Evolutionary conservation across 2,797 vertebrate genomes (phyloP).

Genomic region (Helostoma temminkii): DNA sequence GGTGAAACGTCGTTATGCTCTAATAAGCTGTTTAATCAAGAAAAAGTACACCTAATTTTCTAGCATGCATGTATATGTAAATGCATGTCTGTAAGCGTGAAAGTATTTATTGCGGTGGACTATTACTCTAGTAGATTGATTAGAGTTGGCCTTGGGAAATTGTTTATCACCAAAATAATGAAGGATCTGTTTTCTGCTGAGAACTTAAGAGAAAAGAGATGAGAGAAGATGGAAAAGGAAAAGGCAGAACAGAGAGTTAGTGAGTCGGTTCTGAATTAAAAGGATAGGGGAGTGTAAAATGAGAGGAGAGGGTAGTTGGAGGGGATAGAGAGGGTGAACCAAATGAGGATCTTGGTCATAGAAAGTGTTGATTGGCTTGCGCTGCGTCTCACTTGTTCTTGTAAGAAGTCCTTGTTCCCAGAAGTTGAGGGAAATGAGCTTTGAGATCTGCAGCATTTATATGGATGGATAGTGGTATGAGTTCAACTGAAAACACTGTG

Average conservation of each 20-base stretch:
- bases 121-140: constrained; percentile 37
- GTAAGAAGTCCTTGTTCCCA: constrained; percentile 7
- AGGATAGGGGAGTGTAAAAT: constrained; percentile 1
- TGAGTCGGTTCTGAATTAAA: constrained; percentile 33
- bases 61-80: neutral
- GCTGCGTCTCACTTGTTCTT: constrained; percentile 25
- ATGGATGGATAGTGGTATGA: constrained; percentile 10
- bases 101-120: neutral
- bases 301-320: neutral
- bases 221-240: constrained; percentile 10
- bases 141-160: constrained; percentile 52
- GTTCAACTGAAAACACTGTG: constrained; percentile 18
- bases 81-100: neutral
- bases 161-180: constrained; percentile 57
- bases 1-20: constrained; percentile 30
- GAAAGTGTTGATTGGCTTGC: constrained; percentile 33
- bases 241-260: constrained; percentile 22
- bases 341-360: constrained; percentile 18
- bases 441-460: constrained; percentile 42
- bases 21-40: constrained; percentile 40
- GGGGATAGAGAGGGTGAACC: neutral
- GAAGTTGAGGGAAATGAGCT: constrained; percentile 21
- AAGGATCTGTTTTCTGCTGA: constrained; percentile 49
- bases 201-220: constrained; percentile 36
- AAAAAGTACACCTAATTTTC: constrained; percentile 41